Percentiles rank a stretch among this genome's conserved stretches.
Conservation (phyloP, 2,113 vertebrate genomes). For the Bambusicola thoracicus region DNA sequence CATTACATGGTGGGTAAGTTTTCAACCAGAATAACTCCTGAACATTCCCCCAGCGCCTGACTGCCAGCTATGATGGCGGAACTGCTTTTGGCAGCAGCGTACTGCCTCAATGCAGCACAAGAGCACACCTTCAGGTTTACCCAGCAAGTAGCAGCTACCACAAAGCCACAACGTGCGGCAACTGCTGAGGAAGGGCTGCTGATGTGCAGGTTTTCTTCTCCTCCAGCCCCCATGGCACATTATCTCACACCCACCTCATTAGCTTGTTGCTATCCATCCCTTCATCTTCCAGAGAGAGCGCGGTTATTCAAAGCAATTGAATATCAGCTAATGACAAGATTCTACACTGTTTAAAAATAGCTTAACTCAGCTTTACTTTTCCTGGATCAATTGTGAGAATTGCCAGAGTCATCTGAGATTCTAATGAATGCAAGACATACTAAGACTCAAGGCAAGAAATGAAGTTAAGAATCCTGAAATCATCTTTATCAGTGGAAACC, state of each 20-base stretch:
- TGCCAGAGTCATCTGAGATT: background rate
- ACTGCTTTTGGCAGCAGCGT: background rate
- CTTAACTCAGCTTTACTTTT: background rate
- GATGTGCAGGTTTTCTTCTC: background rate
- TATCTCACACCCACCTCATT: background rate
- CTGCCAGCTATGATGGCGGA: background rate
- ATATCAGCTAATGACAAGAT: background rate
- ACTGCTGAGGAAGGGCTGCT: background rate
- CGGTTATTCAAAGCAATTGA: background rate
- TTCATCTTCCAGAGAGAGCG: background rate
- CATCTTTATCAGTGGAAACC: background rate
- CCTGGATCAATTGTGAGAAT: background rate
- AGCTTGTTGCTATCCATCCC: background rate
- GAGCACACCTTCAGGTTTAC: background rate
- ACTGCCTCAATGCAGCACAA: background rate
- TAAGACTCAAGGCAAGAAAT: background rate
- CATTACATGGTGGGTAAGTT: fast-evolving
- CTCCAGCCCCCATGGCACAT: background rate
- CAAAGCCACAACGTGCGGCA: background rate
- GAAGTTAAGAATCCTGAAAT: background rate
- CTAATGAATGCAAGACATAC: background rate
- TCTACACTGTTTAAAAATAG: background rate
- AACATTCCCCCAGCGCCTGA: background rate
- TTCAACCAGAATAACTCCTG: background rate
- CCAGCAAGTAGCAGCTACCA: background rate